phyloP scores from a whole-genome alignment of 2,797 vertebrate species.

The Thunnus albacares region DNA sequence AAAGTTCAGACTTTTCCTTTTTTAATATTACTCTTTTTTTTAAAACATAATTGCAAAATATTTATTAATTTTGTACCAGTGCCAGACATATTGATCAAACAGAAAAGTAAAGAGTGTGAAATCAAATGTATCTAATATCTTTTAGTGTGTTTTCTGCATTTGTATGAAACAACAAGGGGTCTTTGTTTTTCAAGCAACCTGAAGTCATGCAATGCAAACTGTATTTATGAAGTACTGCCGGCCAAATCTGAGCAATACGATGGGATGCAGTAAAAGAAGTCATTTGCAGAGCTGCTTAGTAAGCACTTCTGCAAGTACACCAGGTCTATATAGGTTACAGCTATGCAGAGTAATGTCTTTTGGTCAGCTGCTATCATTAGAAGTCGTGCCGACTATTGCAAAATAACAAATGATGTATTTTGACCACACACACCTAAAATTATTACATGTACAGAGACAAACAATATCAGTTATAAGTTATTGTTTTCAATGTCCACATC shows the following conservation, averaged over 20 bases:
- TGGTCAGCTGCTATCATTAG: constrained; percentile 62
- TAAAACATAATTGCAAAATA: neutral
- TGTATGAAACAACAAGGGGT: constrained; percentile 15
- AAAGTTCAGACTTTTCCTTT: neutral
- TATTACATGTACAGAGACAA: neutral
- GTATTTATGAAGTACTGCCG: constrained; percentile 52
- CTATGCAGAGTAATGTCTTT: constrained; percentile 70
- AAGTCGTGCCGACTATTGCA: constrained; percentile 32
- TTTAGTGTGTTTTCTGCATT: neutral
- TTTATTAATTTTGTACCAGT: neutral
- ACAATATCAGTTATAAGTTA: neutral
- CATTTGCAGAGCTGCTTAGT: constrained; percentile 66
- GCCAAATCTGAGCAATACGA: constrained; percentile 39
- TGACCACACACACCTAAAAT: neutral
- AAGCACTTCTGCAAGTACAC: constrained; percentile 54
- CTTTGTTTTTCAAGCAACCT: neutral
- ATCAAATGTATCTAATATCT: neutral
- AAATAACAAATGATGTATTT: constrained; percentile 46
- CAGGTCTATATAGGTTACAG: constrained; percentile 59
- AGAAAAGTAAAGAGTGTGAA: constrained; percentile 8
- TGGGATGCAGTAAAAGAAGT: constrained; percentile 57
- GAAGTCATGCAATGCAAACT: constrained; percentile 18
- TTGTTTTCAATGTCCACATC: neutral
- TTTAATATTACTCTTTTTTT: neutral
- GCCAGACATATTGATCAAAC: constrained; percentile 6